Evolutionary conservation across 2,888 invertebrate species (phyloP), one percentile per base, ranked within the genome.

Genomic region (Pachymerium ferrugineum): DNA sequence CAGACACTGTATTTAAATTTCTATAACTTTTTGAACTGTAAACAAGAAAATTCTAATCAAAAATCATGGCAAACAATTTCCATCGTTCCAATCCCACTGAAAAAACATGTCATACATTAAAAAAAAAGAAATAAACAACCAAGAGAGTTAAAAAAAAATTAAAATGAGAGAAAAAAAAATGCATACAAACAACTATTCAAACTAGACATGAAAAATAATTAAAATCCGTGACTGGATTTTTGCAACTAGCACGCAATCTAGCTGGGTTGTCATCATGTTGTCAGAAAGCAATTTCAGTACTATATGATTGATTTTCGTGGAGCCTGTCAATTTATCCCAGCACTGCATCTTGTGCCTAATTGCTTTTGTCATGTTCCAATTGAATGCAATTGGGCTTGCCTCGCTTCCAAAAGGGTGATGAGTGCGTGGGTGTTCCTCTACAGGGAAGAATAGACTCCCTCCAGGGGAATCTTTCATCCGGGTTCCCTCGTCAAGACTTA

Each of bases 311-410:
- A 68, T 68, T 68, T 68, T 68, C 28, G 1, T 12, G 4, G 30
- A 68, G 30, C 25, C 30, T 25, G 68, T 28, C 30, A 68, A 47
- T 47, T 47, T 47, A 47, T 47, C 47, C 47, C 19, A 16, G 47
- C 47, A 19, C 16, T 47, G 47, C 47, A 47, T 47, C 47, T 47
- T 47, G 47, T 47, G 47, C 47, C 47, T 47, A 47, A 47, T 47
- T 47, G 47, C 47, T 47, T 47, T 47, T 47, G 47, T 47, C 47
- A 47, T 47, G 47, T 47, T 47, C 47, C 47, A 47, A 47, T 47
- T 47, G 47, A 47, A 47, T 47, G 47, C n/a, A 47, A 47, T 47
- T n/a, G n/a, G n/a, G n/a, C n/a, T n/a, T 47, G 47, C 47, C 47
- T 47, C 47, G 47, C 47, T 47, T 19, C 19, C 47, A 47, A 47